Conservation (phyloP, 2,113 vertebrate species). For the Pseudois nayaur region DNA sequence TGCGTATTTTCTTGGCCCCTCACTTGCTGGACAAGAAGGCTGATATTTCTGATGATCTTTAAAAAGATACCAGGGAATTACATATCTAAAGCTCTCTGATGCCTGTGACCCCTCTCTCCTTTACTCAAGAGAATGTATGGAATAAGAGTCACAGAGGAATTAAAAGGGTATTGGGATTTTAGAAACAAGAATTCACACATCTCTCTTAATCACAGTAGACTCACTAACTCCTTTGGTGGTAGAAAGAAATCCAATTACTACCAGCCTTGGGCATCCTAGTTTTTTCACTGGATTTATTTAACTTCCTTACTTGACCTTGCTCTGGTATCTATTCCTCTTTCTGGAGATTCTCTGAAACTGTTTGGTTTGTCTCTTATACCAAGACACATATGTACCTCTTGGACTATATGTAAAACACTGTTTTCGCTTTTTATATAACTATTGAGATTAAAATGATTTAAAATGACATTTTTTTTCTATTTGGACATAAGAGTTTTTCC, state of each 20-base stretch:
- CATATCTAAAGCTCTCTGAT: background rate
- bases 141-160: background rate
- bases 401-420: background rate
- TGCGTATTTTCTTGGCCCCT: background rate
- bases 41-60: background rate
- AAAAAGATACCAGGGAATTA: background rate
- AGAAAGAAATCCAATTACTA: background rate
- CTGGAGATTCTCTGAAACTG: background rate
- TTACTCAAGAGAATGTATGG: background rate
- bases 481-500: background rate
- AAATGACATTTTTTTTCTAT: background rate
- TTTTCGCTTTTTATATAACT: background rate
- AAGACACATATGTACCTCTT: background rate
- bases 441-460: background rate
- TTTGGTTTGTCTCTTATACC: background rate
- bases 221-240: background rate
- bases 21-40: background rate
- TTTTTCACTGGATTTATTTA: background rate
- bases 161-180: background rate
- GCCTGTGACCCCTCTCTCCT: background rate
- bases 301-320: background rate
- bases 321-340: background rate
- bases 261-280: background rate
- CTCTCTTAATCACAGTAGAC: background rate
- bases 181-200: background rate